A percentile compares a stretch with the other conserved stretches of the same genome.
phyloP scores from a whole-genome alignment of 2,113 vertebrate species.

The Melospiza melodia region DNA sequence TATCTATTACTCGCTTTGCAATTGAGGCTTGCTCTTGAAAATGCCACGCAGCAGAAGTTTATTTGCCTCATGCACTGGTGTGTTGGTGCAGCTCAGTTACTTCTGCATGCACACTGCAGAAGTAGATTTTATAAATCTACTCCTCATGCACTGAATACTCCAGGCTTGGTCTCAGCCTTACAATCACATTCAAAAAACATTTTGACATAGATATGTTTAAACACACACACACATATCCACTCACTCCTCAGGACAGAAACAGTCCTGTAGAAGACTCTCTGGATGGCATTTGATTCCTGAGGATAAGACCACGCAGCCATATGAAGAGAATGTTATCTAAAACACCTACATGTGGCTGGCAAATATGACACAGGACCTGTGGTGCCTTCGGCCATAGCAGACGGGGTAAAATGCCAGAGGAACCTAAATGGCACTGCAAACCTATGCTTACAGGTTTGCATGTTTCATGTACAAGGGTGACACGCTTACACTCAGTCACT shows the following conservation, averaged over 20 bases:
- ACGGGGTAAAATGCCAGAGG: neutral
- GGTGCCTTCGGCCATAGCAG: neutral
- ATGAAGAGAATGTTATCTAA: neutral
- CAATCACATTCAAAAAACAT: neutral
- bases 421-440: neutral
- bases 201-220: neutral
- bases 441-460: neutral
- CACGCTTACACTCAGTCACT: neutral
- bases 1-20: neutral
- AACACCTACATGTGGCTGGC: neutral
- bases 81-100: neutral
- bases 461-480: neutral
- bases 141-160: neutral
- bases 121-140: neutral
- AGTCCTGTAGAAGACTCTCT: neutral
- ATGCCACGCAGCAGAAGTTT: neutral
- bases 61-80: neutral
- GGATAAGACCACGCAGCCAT: neutral
- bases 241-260: neutral
- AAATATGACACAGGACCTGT: neutral
- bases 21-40: neutral
- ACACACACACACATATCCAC: neutral
- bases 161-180: neutral
- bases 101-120: neutral
- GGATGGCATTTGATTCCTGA: neutral